Conservation (phyloP, 2,113 vertebrate species). For the Nesogale talazaci region DNA sequence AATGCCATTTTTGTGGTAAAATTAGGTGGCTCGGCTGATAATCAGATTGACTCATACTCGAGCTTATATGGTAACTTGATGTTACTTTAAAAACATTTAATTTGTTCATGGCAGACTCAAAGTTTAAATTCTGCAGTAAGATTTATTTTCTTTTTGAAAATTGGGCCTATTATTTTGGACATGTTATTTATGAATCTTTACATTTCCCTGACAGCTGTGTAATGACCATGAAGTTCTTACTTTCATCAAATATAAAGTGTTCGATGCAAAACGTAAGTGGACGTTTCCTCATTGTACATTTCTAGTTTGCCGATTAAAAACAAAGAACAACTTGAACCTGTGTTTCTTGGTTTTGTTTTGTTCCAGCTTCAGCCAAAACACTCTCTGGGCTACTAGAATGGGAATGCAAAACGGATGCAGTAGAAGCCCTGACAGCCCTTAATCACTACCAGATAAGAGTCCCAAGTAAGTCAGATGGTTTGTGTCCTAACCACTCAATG, state of each 20-base stretch:
- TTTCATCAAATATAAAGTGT: conserved; percentile 98
- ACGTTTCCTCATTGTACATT: not conserved
- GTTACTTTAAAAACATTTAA: conserved; percentile 11
- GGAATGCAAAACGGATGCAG: conserved; percentile 96
- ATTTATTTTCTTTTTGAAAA: not conserved
- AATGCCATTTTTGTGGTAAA: too few species aligned
- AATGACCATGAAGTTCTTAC: conserved; percentile 94
- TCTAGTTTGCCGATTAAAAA: conserved; percentile 20
- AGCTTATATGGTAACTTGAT: not conserved
- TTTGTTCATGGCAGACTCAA: conserved; percentile 32
- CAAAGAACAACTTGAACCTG: not conserved
- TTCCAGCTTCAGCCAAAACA: conserved; percentile 95
- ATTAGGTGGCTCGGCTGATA: too few species aligned
- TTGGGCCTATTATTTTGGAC: conserved; percentile 12
- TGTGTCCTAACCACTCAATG: not conserved
- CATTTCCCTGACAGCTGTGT: conserved; percentile 91
- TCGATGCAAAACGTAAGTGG: conserved; percentile 97
- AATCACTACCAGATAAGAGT: conserved; percentile 99
- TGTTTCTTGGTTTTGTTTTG: conserved; percentile 54
- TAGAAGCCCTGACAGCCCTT: conserved; percentile 97
- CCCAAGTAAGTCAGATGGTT: conserved; percentile 91
- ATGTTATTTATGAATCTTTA: conserved; percentile 61
- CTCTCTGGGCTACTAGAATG: conserved; percentile 97
- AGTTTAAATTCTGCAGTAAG: conserved; percentile 12
- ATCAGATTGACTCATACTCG: too few species aligned